Percentiles rank a stretch among this genome's conserved stretches.
Evolutionary conservation across 2,113 vertebrate genomes (phyloP).

Genomic region (Hypanus sabinus): DNA sequence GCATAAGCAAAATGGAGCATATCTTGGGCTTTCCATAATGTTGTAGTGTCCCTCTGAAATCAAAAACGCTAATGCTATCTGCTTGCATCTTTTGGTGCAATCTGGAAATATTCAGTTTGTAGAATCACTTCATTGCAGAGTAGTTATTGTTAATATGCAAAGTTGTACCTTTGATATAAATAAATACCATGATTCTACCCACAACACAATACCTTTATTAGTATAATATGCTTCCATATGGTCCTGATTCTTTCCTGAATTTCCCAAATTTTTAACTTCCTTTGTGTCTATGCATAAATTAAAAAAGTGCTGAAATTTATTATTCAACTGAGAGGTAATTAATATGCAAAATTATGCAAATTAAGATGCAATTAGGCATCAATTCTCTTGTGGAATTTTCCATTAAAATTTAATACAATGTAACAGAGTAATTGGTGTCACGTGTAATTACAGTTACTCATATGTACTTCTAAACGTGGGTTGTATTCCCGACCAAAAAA

Average conservation of each 20-base stretch:
- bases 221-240: slow-evolving; percentile 36
- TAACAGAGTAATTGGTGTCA: slow-evolving; percentile 99
- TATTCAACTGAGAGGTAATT: slow-evolving; percentile 99
- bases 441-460: slow-evolving; percentile 99
- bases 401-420: slow-evolving; percentile 99
- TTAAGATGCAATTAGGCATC: slow-evolving; percentile 99
- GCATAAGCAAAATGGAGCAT: not conserved
- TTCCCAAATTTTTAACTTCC: slow-evolving; percentile 75
- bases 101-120: not conserved
- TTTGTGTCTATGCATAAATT: slow-evolving; percentile 98
- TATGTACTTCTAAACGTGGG: slow-evolving; percentile 96
- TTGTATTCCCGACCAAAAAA: slow-evolving; percentile 33
- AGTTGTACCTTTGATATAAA: slow-evolving; percentile 35
- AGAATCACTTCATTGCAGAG: slow-evolving; percentile 14
- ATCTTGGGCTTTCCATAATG: not conserved
- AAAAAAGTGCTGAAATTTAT: slow-evolving; percentile 99
- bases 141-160: slow-evolving; percentile 36
- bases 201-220: slow-evolving; percentile 33
- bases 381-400: slow-evolving; percentile 99
- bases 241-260: slow-evolving; percentile 37
- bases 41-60: not conserved
- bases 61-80: not conserved
- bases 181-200: not conserved
- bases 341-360: slow-evolving; percentile 99
- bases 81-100: slow-evolving; percentile 28